Evolutionary conservation across 2,888 invertebrate species (phyloP).

Genomic region (Lucinisca nassula): DNA sequence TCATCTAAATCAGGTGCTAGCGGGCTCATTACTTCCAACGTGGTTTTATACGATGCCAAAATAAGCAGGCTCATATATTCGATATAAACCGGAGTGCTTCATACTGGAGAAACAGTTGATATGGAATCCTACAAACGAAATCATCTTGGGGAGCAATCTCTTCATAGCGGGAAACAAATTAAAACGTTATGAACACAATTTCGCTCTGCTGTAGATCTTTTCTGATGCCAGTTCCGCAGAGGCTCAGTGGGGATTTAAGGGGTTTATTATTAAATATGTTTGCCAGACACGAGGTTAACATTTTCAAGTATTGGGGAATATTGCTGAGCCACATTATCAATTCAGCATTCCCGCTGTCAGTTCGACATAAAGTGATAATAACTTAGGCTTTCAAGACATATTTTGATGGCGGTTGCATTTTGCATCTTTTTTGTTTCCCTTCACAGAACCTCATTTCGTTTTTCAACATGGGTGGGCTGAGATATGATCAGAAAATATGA

Average conservation of each 20-base stretch:
- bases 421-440: background rate
- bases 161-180: slow-evolving; percentile 56
- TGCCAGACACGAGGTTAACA: background rate
- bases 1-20: slow-evolving; percentile 60
- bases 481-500: slow-evolving; percentile 73
- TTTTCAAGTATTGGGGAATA: background rate
- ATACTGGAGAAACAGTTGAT: slow-evolving; percentile 40
- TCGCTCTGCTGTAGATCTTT: slow-evolving; percentile 68
- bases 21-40: slow-evolving; percentile 59
- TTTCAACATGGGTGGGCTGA: slow-evolving; percentile 68
- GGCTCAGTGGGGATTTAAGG: background rate
- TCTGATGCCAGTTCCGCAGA: background rate
- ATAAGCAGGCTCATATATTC: slow-evolving; percentile 66
- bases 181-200: slow-evolving; percentile 66
- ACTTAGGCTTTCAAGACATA: background rate
- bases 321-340: background rate
- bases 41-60: slow-evolving; percentile 66
- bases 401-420: background rate
- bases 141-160: slow-evolving; percentile 49
- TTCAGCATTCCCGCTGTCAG: background rate
- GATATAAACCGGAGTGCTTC: slow-evolving; percentile 65
- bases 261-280: background rate
- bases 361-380: background rate
- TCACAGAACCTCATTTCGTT: background rate
- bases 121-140: slow-evolving; percentile 41